Evolutionary conservation across 1,140 invertebrate species (phyloP).

Genomic region (Caenorhabditis briggsae): DNA sequence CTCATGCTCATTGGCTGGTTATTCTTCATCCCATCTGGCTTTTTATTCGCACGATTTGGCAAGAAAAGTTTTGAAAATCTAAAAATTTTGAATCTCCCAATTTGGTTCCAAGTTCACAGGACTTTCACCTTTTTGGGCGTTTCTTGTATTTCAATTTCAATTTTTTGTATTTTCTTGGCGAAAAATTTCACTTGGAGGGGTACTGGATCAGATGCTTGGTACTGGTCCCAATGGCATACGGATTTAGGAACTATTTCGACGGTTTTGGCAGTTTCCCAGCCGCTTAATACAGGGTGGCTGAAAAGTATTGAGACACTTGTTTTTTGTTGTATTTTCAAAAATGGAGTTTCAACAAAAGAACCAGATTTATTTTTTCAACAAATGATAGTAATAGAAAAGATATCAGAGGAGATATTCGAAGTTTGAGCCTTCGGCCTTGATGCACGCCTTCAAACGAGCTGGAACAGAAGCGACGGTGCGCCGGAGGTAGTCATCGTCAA

Average conservation of each 20-base stretch:
- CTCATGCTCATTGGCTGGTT: slow-evolving; percentile 17
- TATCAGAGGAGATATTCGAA: no score
- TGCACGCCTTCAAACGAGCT: no score
- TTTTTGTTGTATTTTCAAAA: no score
- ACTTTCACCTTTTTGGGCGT: not conserved
- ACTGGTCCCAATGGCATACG: slow-evolving; percentile 19
- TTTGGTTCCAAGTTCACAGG: slow-evolving; percentile 6
- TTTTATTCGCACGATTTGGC: slow-evolving; percentile 10
- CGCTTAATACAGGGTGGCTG: no score
- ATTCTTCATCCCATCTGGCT: slow-evolving; percentile 1
- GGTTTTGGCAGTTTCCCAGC: not conserved
- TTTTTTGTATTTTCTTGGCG: not conserved
- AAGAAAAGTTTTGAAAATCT: not conserved
- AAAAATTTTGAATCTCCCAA: not conserved
- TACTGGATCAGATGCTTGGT: not conserved
- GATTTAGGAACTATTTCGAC: slow-evolving; percentile 17
- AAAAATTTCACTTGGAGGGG: slow-evolving; percentile 3
- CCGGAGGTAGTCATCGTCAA: no score
- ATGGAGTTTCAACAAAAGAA: no score
- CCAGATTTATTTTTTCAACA: no score
- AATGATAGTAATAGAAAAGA: no score
- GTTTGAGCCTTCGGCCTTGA: no score
- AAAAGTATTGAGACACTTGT: no score
- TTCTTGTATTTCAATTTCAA: not conserved
- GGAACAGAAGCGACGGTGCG: no score